Percentiles rank a stretch among this genome's conserved stretches.
Conservation (phyloP, 1,140 invertebrate species). For the Triops longicaudatus region DNA sequence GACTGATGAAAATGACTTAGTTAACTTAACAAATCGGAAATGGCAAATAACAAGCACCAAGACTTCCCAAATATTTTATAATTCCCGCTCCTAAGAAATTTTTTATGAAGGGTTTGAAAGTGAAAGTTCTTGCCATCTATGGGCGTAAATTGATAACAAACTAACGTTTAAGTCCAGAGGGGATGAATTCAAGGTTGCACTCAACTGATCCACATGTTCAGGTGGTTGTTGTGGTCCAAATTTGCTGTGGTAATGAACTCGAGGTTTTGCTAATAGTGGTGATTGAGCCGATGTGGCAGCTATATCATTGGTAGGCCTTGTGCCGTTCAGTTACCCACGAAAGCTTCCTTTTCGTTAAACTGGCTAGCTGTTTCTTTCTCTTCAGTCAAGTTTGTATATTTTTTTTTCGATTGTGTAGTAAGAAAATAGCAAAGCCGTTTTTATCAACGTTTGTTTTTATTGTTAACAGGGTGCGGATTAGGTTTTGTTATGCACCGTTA, state of each 20-base stretch:
- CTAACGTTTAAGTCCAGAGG: too few species aligned
- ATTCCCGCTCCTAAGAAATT: too few species aligned
- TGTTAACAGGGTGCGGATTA: neutral
- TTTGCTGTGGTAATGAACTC: neutral
- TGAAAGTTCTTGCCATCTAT: too few species aligned
- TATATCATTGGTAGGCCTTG: neutral
- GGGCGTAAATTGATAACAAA: too few species aligned
- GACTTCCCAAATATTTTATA: too few species aligned
- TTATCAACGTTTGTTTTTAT: too few species aligned
- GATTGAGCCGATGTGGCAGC: neutral
- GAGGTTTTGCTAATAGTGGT: neutral
- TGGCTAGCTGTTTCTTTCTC: neutral
- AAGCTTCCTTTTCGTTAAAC: neutral
- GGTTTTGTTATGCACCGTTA: conserved; percentile 1
- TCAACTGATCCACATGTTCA: neutral
- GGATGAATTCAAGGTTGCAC: too few species aligned
- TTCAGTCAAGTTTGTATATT: neutral
- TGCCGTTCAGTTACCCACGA: neutral
- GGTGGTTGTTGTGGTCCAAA: neutral
- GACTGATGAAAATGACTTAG: too few species aligned
- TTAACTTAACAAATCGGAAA: too few species aligned
- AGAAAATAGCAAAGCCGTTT: too few species aligned
- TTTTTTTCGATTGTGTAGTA: neutral
- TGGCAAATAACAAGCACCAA: too few species aligned
- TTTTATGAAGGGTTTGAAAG: too few species aligned